Percentiles rank a stretch among this genome's conserved stretches.
phyloP scores from a whole-genome alignment of 2,888 invertebrate species.

The Melanargia galathea region DNA sequence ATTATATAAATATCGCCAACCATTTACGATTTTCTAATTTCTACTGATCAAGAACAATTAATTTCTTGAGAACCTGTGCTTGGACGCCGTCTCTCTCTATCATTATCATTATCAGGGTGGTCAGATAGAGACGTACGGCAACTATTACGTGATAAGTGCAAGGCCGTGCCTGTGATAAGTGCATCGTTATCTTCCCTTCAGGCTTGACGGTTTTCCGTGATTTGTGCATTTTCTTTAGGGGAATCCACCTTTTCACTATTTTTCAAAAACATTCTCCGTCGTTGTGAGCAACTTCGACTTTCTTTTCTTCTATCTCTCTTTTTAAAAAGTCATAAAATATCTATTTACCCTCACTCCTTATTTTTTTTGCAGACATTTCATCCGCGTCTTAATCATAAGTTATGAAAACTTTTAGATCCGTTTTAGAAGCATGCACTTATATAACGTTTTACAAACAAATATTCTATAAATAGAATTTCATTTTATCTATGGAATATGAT shows the following conservation, averaged over 20 bases:
- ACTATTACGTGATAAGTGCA: conserved; percentile 38
- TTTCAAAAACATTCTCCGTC: background rate
- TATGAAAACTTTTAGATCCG: too few relatives aligned
- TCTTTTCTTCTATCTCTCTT: background rate
- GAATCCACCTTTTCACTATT: background rate
- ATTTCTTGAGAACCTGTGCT: background rate
- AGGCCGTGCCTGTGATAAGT: conserved; percentile 38
- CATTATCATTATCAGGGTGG: conserved; percentile 20
- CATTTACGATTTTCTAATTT: background rate
- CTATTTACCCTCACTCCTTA: too few relatives aligned
- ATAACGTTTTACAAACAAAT: too few relatives aligned
- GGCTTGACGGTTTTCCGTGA: conserved; percentile 37
- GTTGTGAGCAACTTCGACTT: background rate
- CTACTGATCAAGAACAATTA: background rate
- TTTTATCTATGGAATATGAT: too few relatives aligned
- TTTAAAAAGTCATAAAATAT: too few relatives aligned
- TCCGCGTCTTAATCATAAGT: too few relatives aligned
- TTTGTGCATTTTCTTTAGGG: conserved; percentile 31
- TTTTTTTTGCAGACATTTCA: too few relatives aligned
- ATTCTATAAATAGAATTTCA: too few relatives aligned
- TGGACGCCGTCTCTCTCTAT: conserved; percentile 26
- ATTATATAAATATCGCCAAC: background rate
- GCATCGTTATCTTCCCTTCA: conserved; percentile 41
- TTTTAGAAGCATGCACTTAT: too few relatives aligned
- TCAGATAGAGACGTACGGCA: conserved; percentile 27